Evolutionary conservation across 2,888 invertebrate species (phyloP).

Genomic region (Cryptocephalus primarius): DNA sequence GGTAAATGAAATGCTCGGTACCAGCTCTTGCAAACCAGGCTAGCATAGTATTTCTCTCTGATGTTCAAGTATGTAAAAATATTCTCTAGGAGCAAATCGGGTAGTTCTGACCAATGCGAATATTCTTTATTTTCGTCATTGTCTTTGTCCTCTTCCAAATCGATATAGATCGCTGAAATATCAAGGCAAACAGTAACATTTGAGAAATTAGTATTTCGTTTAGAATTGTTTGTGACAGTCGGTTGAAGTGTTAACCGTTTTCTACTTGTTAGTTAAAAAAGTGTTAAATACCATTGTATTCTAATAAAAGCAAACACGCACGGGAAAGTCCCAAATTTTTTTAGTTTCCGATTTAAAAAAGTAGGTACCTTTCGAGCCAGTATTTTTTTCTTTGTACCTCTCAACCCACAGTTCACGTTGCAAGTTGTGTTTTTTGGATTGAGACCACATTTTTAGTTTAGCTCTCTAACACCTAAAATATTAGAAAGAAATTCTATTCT

Average conservation of each 20-base stretch:
- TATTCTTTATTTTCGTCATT: slow-evolving; percentile 35
- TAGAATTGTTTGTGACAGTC: too few species aligned
- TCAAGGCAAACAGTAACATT: not conserved
- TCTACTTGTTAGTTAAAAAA: too few species aligned
- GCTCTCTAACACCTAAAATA: too few species aligned
- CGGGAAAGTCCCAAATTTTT: too few species aligned
- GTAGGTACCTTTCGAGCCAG: slow-evolving; percentile 21
- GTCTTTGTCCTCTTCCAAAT: slow-evolving; percentile 32
- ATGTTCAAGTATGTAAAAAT: slow-evolving; percentile 58
- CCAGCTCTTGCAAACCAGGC: slow-evolving; percentile 58
- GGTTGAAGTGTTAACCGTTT: too few species aligned
- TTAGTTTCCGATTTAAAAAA: not conserved
- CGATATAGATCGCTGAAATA: slow-evolving; percentile 28
- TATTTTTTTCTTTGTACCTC: slow-evolving; percentile 25
- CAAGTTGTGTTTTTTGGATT: slow-evolving; percentile 14
- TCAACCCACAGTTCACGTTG: slow-evolving; percentile 28
- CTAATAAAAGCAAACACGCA: too few species aligned
- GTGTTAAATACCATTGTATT: too few species aligned
- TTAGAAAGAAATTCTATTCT: too few species aligned
- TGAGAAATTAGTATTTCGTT: not conserved
- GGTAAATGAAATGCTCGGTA: slow-evolving; percentile 60
- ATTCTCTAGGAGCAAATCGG: slow-evolving; percentile 61
- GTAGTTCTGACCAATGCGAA: slow-evolving; percentile 55
- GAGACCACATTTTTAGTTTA: slow-evolving; percentile 12
- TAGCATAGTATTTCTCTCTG: slow-evolving; percentile 61